Conservation (phyloP, 2,888 invertebrate species). For the Gortyna flavago region DNA sequence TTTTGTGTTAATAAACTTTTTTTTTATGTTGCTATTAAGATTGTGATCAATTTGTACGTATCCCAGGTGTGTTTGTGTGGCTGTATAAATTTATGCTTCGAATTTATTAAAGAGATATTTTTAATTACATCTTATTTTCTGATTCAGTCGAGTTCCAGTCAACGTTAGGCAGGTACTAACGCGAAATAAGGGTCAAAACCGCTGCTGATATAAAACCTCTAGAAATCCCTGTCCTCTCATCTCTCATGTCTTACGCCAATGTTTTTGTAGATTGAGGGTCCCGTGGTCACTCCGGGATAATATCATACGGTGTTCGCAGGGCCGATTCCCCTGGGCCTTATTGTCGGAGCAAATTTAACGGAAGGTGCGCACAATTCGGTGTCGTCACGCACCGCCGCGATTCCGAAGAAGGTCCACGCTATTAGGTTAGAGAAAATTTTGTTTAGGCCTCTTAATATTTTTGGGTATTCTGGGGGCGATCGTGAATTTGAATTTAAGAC, state of each 20-base stretch:
- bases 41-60: not conserved
- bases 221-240: conserved; percentile 40
- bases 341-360: conserved; percentile 82
- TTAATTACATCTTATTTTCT: not conserved
- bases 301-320: conserved; percentile 73
- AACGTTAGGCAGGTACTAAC: not conserved
- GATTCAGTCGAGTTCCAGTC: not conserved
- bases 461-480: conserved; percentile 19
- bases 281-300: conserved; percentile 78
- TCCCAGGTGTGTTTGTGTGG: not conserved
- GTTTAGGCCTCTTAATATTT: conserved; percentile 45
- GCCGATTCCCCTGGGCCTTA: conserved; percentile 72
- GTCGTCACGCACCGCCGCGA: conserved; percentile 64
- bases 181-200: not conserved
- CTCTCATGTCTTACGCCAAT: conserved; percentile 60
- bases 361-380: conserved; percentile 71
- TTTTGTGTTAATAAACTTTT: too few species aligned
- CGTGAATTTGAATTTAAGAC: conserved; percentile 27
- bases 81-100: not conserved
- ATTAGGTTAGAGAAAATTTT: conserved; percentile 61
- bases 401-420: conserved; percentile 54
- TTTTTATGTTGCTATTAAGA: conserved; percentile 10
- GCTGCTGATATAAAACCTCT: not conserved
- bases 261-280: conserved; percentile 72
- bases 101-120: not conserved